These are phyloP conservation scores for Rousettus leschenaultii DNA, from an alignment of 2,113 vertebrate species.

Conservation along the genomic window DNA sequence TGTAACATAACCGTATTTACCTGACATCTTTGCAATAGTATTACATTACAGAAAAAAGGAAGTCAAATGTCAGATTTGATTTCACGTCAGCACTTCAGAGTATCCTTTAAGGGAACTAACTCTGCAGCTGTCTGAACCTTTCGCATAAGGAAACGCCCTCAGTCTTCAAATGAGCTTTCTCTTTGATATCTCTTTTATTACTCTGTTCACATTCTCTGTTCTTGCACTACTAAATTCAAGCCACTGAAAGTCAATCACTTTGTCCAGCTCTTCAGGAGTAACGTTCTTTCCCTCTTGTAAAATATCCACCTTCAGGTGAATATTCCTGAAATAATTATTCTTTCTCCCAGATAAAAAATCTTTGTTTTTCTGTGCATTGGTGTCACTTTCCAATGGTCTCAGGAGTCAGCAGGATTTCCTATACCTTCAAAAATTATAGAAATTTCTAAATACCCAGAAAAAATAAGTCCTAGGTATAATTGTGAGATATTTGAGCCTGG, in stretches of 20 bases:
- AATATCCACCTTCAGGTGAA: background rate
- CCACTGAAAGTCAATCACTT: background rate
- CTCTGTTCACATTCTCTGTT: background rate
- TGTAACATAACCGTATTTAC: constrained; percentile 64
- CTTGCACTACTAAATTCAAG: background rate
- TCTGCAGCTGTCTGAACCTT: constrained; percentile 14
- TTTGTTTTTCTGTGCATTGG: background rate
- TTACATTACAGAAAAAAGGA: constrained; percentile 37
- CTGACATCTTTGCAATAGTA: constrained; percentile 70
- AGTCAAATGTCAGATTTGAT: constrained; percentile 46
- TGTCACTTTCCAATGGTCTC: background rate
- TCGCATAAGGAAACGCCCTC: background rate
- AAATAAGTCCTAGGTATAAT: background rate
- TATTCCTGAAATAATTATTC: background rate
- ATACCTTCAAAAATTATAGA: background rate
- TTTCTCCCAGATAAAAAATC: background rate
- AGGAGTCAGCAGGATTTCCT: background rate
- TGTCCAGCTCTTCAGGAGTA: background rate
- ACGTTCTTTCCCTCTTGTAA: background rate
- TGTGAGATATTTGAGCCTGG: background rate
- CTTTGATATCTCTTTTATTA: background rate
- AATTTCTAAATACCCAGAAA: background rate
- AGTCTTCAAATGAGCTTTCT: background rate
- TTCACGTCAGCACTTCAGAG: constrained; percentile 36
- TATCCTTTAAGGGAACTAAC: constrained; percentile 48